These are phyloP conservation scores for Pachyseris speciosa DNA, from an alignment of 64 coral and sea anemone genomes.

Conservation along the genomic window DNA sequence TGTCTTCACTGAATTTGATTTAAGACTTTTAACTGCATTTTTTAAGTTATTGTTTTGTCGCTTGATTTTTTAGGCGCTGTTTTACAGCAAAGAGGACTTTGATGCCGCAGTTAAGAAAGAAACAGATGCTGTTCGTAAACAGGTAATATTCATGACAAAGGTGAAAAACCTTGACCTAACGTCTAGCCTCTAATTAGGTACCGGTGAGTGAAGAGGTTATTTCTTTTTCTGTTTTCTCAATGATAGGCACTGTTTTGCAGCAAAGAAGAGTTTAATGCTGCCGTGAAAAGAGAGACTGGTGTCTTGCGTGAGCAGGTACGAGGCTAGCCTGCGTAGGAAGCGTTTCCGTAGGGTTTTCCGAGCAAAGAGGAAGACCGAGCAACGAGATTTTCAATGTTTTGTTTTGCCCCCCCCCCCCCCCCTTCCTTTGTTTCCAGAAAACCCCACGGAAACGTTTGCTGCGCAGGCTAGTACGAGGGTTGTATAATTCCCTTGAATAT, in stretches of 20 bases:
- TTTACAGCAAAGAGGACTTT: constrained; percentile 79
- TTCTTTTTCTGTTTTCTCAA: not conserved
- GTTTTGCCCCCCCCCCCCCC: too few species aligned
- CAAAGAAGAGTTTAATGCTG: constrained; percentile 10
- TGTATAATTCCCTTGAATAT: too few species aligned
- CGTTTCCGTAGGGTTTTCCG: not conserved
- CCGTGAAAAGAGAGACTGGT: constrained; percentile 22
- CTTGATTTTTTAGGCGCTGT: constrained; percentile 53
- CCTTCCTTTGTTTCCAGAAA: too few species aligned
- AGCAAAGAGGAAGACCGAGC: too few species aligned
- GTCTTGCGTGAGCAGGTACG: constrained; percentile 11
- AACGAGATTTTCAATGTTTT: too few species aligned
- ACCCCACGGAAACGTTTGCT: too few species aligned
- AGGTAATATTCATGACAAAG: not conserved
- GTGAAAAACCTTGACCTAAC: not conserved
- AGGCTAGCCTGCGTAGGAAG: not conserved
- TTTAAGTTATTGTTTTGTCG: not conserved
- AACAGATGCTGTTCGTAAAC: constrained; percentile 75
- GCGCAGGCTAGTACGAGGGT: too few species aligned
- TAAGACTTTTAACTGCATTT: too few species aligned
- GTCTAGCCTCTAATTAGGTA: too few species aligned
- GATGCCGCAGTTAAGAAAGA: constrained; percentile 82
- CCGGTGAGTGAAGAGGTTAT: not conserved
- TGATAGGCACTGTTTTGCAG: not conserved
- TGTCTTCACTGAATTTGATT: too few species aligned